Evolutionary conservation across 2,797 vertebrate genomes (phyloP), one percentile per base, ranked within the genome.

Genomic region (Tadarida brasiliensis): DNA sequence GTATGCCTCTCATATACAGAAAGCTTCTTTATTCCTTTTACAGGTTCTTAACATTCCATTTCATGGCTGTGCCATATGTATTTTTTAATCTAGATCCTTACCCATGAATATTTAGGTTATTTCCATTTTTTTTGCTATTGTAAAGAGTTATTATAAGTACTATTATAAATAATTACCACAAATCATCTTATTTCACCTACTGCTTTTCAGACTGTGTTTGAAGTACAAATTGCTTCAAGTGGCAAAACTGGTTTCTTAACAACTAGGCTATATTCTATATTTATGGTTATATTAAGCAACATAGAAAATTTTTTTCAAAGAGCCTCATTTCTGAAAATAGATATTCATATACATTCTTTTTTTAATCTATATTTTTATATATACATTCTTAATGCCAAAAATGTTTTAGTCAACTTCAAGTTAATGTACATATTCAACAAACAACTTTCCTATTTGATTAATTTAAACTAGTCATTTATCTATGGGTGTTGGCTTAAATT

Each of bases 161-260:
- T 78, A 88, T 78, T 81, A 47, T 39, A 87, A 90, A 85, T 47
- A 87, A 22, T 56, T 90, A 61, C 68, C 26, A 96, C 33, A 8
- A 92, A 77, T 94, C 30, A 88, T 35, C 65, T 84, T 59, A 71
- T 70, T 86, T 83, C 33, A 80, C 22, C 14, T 47, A 81, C 26
- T 86, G 20, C 67, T 92, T 91, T 51, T 95, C 44, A 24, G 70
- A 87, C 47, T 70, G 30, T 57, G 70, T 93, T 88, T 91, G 35
- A 12, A 87, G 30, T 71, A 51, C 44, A 97, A 78, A 94, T 54
- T 91, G 63, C 33, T 93, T 30, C 8, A 94, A 81, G 59, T 71
- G 54, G 68, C 10, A 97, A 97, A 95, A 94, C 12, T 78, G 33
- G 24, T 78, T 73, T 89, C 44, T 91, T 80, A 87, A 94, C 22